Evolutionary conservation across 2,113 vertebrate genomes (phyloP), one percentile per base, ranked within the genome.

Genomic region (Acanthochromis polyacanthus): DNA sequence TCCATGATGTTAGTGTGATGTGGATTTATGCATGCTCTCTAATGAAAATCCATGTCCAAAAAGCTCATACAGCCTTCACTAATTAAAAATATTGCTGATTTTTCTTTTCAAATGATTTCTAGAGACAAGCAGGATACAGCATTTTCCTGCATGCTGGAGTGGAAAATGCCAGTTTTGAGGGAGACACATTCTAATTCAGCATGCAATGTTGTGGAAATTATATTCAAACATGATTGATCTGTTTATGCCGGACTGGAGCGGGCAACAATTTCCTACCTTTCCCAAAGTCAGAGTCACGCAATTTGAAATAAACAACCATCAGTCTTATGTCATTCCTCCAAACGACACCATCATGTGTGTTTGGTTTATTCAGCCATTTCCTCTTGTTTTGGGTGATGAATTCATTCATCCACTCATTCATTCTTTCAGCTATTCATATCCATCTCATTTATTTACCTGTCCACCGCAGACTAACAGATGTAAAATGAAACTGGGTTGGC

Each of bases 171-270:
- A 75, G 59, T 48, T 36, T 79, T 80, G 57, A 70, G 71, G 77
- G 70, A 81, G 81, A 84, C 72, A 71, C 83, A 75, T 82, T 82
- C 45, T 71, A 72, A 90, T 87, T 75, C 28, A 36, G 45, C 55
- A 43, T 84, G 85, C 84, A 75, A 63, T 77, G 71, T 71, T 75
- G 57, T 79, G 78, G 70, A 84, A 89, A 87, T 89, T 15, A 85
- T 81, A 68, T 78, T 82, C 64, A 84, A 75, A 87, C 22, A 36
- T 91, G 88, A 93, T 82, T 83, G 89, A 93, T 92, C 59, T 87
- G 79, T 89, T 92, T 87, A 83, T 83, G 71, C 62, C 61, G 48
- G 57, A 70, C 50, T 40, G 64, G 62, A 80, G 74, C 25, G 40
- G 57, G 61, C 59, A 53, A 79, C 73, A 64, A 68, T 65, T 82